Percentiles rank a stretch among this genome's conserved stretches.
These are phyloP conservation scores for Terrapene triunguis DNA, from an alignment of 2,113 vertebrate species.

Conservation along the genomic window DNA sequence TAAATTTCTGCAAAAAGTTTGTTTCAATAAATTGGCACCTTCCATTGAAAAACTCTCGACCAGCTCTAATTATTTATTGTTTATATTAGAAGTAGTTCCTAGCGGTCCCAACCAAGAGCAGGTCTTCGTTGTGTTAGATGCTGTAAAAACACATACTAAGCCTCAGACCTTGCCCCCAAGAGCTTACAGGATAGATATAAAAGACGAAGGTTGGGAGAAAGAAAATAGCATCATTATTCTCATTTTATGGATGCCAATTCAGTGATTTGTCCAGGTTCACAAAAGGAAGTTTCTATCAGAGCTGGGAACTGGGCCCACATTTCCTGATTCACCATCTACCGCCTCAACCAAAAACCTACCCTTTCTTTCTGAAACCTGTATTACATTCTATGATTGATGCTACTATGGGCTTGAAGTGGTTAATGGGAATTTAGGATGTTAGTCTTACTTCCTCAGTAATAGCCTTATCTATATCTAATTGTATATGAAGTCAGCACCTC, in stretches of 20 bases:
- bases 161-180: neutral
- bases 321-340: neutral
- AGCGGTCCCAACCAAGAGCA: neutral
- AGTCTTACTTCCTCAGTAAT: slow-evolving; percentile 25
- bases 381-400: neutral
- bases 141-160: neutral
- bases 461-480: slow-evolving; percentile 28
- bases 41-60: neutral
- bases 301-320: slow-evolving; percentile 36
- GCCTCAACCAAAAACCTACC: neutral
- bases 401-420: slow-evolving; percentile 1
- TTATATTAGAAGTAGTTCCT: neutral
- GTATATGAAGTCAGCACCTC: neutral
- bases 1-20: neutral
- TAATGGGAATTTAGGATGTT: slow-evolving; percentile 28
- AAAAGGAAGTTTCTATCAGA: slow-evolving; percentile 25
- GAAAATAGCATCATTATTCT: neutral
- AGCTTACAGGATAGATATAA: neutral
- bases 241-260: neutral
- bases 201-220: neutral
- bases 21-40: neutral
- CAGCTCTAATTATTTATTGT: neutral
- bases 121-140: neutral
- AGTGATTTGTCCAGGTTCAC: slow-evolving; percentile 44
- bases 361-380: slow-evolving; percentile 23